These are phyloP conservation scores for Phocides pigmalion DNA, from an alignment of 1,140 invertebrate species.

Conservation along the genomic window DNA sequence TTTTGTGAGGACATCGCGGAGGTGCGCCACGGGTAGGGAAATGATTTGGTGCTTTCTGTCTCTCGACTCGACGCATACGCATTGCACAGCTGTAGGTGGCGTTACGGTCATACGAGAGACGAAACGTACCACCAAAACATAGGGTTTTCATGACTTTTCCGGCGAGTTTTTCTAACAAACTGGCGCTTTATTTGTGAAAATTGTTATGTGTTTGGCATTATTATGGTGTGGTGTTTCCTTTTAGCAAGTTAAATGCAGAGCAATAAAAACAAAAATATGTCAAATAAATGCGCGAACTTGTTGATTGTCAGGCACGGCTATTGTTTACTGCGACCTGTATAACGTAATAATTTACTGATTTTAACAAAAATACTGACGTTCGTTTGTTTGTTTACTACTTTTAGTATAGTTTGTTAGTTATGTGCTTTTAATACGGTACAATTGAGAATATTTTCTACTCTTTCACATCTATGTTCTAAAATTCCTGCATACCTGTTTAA, in stretches of 20 bases:
- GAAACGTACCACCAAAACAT: conserved; percentile 76
- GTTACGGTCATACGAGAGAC: conserved; percentile 75
- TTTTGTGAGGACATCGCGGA: conserved; percentile 80
- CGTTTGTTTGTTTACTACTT: background rate
- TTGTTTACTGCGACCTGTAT: conserved; percentile 74
- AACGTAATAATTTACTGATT: conserved; percentile 57
- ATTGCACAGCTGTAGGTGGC: conserved; percentile 83
- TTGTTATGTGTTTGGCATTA: conserved; percentile 48
- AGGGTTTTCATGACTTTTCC: conserved; percentile 82
- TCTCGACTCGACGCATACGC: conserved; percentile 83
- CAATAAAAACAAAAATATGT: conserved; percentile 48
- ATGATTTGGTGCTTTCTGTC: conserved; percentile 84
- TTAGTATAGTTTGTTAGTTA: background rate
- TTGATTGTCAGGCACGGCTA: conserved; percentile 56
- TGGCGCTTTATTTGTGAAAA: conserved; percentile 58
- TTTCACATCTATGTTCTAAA: conserved; percentile 15
- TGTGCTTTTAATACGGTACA: background rate
- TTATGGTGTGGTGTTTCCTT: conserved; percentile 37
- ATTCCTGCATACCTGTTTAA: conserved; percentile 31
- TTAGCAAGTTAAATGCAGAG: conserved; percentile 43
- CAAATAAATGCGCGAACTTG: conserved; percentile 66
- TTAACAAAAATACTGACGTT: conserved; percentile 31
- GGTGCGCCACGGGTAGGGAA: conserved; percentile 84
- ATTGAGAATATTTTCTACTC: background rate
- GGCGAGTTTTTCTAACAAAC: conserved; percentile 69